Evolutionary conservation across 2,113 vertebrate species (phyloP).

Genomic region (Mirza zaza): DNA sequence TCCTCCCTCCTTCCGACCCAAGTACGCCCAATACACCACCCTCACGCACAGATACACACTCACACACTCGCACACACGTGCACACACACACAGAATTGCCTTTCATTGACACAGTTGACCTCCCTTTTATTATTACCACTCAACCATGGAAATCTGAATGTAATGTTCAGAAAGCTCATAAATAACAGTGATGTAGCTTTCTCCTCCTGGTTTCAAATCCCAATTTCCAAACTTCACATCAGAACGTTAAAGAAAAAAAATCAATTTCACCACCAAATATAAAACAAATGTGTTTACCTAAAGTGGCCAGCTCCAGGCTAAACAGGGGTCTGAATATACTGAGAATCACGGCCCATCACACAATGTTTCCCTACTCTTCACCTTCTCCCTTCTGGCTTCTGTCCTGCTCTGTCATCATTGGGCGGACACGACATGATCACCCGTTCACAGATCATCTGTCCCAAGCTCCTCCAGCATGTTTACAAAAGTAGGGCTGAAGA

Average conservation of each 20-base stretch:
- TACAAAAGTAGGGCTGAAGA: background rate
- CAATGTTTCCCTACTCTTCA: background rate
- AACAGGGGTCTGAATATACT: background rate
- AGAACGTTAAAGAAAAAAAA: background rate
- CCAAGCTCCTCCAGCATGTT: background rate
- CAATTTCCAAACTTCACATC: slow-evolving; percentile 12
- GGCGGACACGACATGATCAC: background rate
- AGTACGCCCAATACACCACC: background rate
- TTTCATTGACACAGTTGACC: background rate
- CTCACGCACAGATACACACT: background rate
- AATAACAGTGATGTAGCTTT: background rate
- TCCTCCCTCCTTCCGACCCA: background rate
- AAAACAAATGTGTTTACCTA: background rate
- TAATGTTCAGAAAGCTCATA: slow-evolving; percentile 12
- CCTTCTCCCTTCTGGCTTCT: background rate
- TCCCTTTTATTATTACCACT: background rate
- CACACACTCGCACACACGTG: too few species aligned
- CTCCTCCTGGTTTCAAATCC: slow-evolving; percentile 8
- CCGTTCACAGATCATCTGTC: background rate
- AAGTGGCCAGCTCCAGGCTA: background rate
- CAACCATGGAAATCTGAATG: background rate
- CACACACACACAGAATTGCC: background rate
- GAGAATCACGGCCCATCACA: background rate
- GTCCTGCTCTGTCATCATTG: background rate
- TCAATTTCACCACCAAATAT: background rate